Evolutionary conservation across 2,888 invertebrate species (phyloP), one percentile per base, ranked within the genome.

Genomic region (Petrolisthes manimaculis): DNA sequence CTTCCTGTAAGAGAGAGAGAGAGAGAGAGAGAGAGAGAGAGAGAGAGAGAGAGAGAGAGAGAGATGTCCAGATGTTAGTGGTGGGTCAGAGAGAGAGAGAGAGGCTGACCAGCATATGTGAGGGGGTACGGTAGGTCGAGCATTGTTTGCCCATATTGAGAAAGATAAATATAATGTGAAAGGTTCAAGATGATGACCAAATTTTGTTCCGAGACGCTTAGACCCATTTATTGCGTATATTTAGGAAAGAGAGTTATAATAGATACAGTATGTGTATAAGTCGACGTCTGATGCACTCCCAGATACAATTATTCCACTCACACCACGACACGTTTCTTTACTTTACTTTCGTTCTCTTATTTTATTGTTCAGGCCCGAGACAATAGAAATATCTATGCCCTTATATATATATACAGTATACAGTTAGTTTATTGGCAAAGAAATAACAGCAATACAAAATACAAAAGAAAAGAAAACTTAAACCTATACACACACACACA

Each of bases 371-470:
- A 18, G 54, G 53, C 37, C 37, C 37, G 37, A 80, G 37, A 77
- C 24, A 77, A 21, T 21, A 37, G 14, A 77, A n/a, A 24, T 18
- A 21, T 77, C 14, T 3, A 18, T 21, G 24, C 51, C n/a, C 21
- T 55, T 24, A 80, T 54, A 80, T 54, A 56, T 56, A 80, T 9
- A 80, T 54, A 54, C 51, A 56, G 5, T 80, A 54, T n/a, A 55
- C 55, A 14, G 4, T 8, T 56, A 56, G 8, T 37, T 37, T 21
- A 24, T 24, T 24, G 2, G 14, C 56, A 8, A 3, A 18, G 4
- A 54, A 79, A 0, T n/a, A 18, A 79, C n/a, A 54, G 12, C 3
- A 54, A 54, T 54, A 79, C 54, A 54, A 6, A 54, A 18, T 54
- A 6, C 8, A 54, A 1, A 0, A 79, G 14, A 79, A 21, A 54